phyloP scores from a whole-genome alignment of 2,113 vertebrate species.

The Pygoscelis adeliae region DNA sequence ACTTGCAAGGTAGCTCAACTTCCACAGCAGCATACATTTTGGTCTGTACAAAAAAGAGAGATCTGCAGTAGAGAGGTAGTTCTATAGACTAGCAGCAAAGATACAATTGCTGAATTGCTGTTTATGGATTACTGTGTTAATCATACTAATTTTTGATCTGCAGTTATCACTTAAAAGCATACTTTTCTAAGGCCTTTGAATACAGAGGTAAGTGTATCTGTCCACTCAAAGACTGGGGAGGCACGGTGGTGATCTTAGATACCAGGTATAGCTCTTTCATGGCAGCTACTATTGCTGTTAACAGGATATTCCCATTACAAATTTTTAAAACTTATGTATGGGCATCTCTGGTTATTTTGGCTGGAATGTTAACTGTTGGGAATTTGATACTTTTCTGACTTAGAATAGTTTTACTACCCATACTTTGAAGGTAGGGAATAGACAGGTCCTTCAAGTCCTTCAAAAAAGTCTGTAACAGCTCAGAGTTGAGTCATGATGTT shows the following conservation, averaged over 20 bases:
- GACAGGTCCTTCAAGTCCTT: background rate
- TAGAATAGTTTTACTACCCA: background rate
- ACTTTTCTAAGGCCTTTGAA: background rate
- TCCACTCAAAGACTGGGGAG: background rate
- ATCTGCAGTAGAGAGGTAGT: background rate
- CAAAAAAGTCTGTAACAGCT: background rate
- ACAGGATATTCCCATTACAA: background rate
- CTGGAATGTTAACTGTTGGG: background rate
- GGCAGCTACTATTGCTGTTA: background rate
- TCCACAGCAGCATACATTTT: background rate
- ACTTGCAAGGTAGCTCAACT: background rate
- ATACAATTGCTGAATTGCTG: background rate
- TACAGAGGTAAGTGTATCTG: background rate
- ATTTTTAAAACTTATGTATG: background rate
- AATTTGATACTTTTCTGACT: background rate
- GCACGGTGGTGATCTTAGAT: background rate
- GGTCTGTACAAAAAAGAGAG: background rate
- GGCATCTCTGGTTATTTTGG: background rate
- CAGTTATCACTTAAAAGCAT: background rate
- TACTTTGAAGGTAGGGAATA: background rate
- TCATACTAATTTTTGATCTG: background rate
- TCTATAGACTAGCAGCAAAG: background rate
- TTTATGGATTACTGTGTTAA: background rate
- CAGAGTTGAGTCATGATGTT: background rate
- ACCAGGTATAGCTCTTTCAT: background rate